Evolutionary conservation across 1,140 invertebrate species (phyloP).

Genomic region (Orchesella cincta): DNA sequence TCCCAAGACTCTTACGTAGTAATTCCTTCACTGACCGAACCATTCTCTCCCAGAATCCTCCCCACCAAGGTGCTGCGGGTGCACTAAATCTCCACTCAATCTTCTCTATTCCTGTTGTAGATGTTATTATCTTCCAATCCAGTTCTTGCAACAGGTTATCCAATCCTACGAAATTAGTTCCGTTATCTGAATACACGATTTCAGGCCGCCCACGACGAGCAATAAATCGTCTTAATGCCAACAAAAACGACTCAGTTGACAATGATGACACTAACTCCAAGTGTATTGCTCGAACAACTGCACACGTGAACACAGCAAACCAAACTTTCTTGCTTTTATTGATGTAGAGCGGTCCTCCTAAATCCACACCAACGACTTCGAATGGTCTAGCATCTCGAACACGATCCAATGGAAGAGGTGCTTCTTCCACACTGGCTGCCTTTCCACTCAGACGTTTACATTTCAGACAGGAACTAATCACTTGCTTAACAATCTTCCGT

Average conservation of each 20-base stretch:
- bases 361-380: constrained; percentile 52
- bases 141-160: constrained; percentile 39
- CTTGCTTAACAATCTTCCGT: not conserved
- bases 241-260: constrained; percentile 54
- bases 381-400: constrained; percentile 51
- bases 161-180: constrained; percentile 55
- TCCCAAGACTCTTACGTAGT: constrained; percentile 43
- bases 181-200: constrained; percentile 54
- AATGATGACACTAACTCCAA: constrained; percentile 54
- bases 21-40: not conserved
- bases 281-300: constrained; percentile 28
- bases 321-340: constrained; percentile 52
- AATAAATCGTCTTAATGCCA: constrained; percentile 55
- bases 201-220: constrained; percentile 53
- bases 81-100: constrained; percentile 10
- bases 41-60: constrained; percentile 10
- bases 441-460: not conserved
- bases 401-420: constrained; percentile 49
- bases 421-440: constrained; percentile 31
- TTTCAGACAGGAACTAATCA: constrained; percentile 43
- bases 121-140: not conserved
- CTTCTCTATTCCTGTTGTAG: not conserved
- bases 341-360: constrained; percentile 52
- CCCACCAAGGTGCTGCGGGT: constrained; percentile 14
- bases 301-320: constrained; percentile 56